phyloP scores from a whole-genome alignment of 2,113 vertebrate species.

The Mirounga angustirostris region DNA sequence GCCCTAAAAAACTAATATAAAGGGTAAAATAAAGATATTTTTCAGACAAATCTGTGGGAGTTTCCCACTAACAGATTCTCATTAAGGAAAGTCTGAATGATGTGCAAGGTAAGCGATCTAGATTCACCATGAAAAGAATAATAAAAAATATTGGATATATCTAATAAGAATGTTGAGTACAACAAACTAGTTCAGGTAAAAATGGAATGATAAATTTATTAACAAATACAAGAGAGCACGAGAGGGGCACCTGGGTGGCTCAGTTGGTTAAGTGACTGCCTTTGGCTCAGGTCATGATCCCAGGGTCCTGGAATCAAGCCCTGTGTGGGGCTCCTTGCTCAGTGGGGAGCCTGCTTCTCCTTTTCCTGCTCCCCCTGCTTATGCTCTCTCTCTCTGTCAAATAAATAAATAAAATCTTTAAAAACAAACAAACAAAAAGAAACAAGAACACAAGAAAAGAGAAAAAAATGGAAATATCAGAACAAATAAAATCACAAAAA shows the following conservation, averaged over 20 bases:
- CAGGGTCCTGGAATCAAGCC: neutral
- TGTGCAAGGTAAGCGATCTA: neutral
- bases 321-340: neutral
- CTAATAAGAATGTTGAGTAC: neutral
- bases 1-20: neutral
- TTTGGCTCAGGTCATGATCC: neutral
- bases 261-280: neutral
- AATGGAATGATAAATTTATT: neutral
- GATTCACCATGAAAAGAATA: neutral
- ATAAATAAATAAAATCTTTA: neutral
- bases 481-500: neutral
- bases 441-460: neutral
- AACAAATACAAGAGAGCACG: neutral
- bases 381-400: neutral
- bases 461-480: neutral
- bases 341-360: neutral
- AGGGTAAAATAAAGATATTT: neutral
- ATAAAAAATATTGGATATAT: neutral
- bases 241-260: neutral
- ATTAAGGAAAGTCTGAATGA: neutral
- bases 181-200: neutral
- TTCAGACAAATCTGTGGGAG: neutral
- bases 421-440: neutral
- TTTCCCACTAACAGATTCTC: neutral
- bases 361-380: neutral